A percentile compares a stretch with the other conserved stretches of the same genome.
Evolutionary conservation across 2,113 vertebrate genomes (phyloP).

Genomic region (Oreochromis niloticus): DNA sequence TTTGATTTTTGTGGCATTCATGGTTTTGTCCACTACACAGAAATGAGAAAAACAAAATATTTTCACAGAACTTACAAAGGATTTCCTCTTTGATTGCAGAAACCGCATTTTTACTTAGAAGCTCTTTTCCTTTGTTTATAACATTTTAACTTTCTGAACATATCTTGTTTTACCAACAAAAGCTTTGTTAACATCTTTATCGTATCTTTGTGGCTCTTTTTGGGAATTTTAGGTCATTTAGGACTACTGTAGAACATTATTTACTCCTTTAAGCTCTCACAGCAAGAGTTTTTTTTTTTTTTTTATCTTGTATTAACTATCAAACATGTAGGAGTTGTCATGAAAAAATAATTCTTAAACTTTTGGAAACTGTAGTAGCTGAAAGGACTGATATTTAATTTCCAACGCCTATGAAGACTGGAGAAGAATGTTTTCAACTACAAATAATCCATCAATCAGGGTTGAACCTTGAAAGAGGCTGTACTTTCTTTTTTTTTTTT

Average conservation of each 20-base stretch:
- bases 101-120: neutral
- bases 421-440: rapidly evolving
- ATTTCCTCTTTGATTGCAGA: neutral
- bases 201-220: neutral
- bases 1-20: neutral
- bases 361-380: rapidly evolving
- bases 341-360: neutral
- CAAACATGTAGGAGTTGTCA: neutral
- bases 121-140: neutral
- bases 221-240: rapidly evolving
- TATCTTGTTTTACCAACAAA: neutral
- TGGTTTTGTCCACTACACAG: neutral
- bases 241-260: neutral
- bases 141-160: neutral
- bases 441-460: neutral
- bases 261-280: neutral
- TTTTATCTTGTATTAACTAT: neutral
- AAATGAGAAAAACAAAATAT: neutral
- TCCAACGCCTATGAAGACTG: neutral
- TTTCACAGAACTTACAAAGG: neutral
- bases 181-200: neutral
- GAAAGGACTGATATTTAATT: neutral
- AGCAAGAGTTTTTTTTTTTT: neutral
- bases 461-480: neutral
- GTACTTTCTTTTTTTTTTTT: neutral